Conservation (phyloP, 2,888 invertebrate genomes). For the Calliopum simillimum region DNA sequence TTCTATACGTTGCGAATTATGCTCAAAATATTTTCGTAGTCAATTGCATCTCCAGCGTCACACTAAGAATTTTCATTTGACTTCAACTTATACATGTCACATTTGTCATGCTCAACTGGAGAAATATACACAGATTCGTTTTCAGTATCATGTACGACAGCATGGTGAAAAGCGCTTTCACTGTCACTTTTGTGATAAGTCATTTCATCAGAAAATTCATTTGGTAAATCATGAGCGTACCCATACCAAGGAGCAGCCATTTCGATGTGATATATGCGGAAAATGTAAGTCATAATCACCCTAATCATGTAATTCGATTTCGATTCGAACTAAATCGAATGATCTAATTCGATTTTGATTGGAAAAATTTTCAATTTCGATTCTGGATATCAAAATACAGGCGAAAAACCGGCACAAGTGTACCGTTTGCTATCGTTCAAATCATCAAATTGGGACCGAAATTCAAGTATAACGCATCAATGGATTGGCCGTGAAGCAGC, state of each 20-base stretch:
- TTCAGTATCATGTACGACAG: slow-evolving; percentile 51
- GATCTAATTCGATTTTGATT: no score
- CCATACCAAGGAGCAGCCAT: slow-evolving; percentile 52
- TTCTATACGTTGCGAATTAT: slow-evolving; percentile 48
- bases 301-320: no score
- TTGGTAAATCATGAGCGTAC: slow-evolving; percentile 51
- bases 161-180: slow-evolving; percentile 52
- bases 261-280: slow-evolving; percentile 50
- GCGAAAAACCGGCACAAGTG: no score
- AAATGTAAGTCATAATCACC: slow-evolving; percentile 42
- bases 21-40: slow-evolving; percentile 50
- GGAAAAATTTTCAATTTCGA: no score
- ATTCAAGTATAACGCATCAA: no score
- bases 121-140: slow-evolving; percentile 51
- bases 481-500: no score
- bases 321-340: no score
- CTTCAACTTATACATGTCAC: slow-evolving; percentile 50
- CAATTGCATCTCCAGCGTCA: slow-evolving; percentile 49
- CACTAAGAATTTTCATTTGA: slow-evolving; percentile 49
- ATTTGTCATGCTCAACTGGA: slow-evolving; percentile 51
- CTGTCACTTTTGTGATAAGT: slow-evolving; percentile 51
- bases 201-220: slow-evolving; percentile 52
- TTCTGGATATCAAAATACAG: no score
- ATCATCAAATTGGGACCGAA: no score
- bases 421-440: no score